Conservation (phyloP, 2,113 vertebrate species). For the Tretioscincus oriximinensis region DNA sequence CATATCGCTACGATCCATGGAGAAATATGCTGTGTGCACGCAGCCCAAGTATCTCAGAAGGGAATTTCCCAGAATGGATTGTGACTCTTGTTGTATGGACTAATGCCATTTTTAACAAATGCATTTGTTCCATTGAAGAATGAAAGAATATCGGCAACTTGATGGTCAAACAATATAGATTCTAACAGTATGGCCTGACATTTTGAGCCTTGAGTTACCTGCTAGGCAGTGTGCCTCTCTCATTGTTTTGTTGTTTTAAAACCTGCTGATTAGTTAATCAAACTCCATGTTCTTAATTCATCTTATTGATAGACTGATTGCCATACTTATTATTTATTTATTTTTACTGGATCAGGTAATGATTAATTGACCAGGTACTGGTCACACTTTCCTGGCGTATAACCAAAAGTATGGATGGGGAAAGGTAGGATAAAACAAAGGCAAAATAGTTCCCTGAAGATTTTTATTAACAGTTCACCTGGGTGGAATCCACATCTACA, state of each 20-base stretch:
- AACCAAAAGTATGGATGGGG: neutral
- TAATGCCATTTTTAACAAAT: too few species aligned
- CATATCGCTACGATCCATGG: too few species aligned
- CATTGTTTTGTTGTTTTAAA: neutral
- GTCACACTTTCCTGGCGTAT: neutral
- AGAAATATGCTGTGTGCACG: too few species aligned
- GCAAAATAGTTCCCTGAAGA: neutral
- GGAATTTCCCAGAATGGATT: too few species aligned
- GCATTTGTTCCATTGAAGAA: too few species aligned
- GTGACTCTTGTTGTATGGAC: too few species aligned
- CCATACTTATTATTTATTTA: neutral
- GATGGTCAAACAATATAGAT: too few species aligned
- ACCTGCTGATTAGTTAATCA: neutral
- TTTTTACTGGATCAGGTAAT: too few species aligned
- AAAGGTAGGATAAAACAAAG: neutral
- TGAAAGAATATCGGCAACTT: too few species aligned
- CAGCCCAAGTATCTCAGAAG: neutral
- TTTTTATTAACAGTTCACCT: slow-evolving; percentile 10
- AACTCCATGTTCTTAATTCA: neutral
- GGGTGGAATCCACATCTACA: neutral
- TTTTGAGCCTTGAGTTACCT: too few species aligned
- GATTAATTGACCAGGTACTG: neutral
- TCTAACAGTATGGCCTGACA: too few species aligned
- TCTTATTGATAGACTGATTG: neutral
- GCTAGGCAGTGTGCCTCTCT: too few species aligned